Base-by-base conservation (phyloP, 2,888 invertebrate genomes). In the Polydesmus complanatus region DNA sequence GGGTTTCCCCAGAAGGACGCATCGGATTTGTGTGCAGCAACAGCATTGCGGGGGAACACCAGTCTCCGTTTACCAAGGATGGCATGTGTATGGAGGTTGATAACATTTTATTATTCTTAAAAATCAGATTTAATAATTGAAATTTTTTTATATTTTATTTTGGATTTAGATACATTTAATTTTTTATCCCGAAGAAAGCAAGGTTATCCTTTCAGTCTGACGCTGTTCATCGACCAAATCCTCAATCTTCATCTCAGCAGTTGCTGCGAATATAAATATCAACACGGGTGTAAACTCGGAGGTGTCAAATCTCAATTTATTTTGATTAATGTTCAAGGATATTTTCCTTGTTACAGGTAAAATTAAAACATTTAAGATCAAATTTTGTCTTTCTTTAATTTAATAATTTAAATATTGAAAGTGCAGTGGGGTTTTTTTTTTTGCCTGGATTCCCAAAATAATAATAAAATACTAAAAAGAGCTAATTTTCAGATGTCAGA, bases 261-360 rank as follows among this genome's bases (percentile, higher is more conserved):
- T 0, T 76, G 76, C 65, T 76, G 76, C 66, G 75, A 75, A 65
- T 75, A 72, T 66, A 71, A 73, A 56, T 75, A 76, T 66, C 65
- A 65, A 8, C 66, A 66, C 11, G 74, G 74, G 1, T 66, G 68
- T 11, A 69, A 70, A 57, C 69, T 76, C 2, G 75, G 75, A 3
- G 74, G 75, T 1, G 69, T 69, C 54, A 68, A 70, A 64, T 75
- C 75, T 18, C 73, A 73, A 62, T 76, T 76, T 66, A 70, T 72
- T 37, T 66, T 76, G n/a, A 63, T 71, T 1, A 65, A 64, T 21
- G 70, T 75, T n/a, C 65, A 67, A 27, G 74, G 74, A 27, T 69
- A 70, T 51, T 68, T 67, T 22, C 73, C 73, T 8, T 73, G 73
- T 56, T 70, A 70, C 64, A 73, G 69, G 72, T 73, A 56, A 37